A percentile compares a stretch with the other conserved stretches of the same genome.
Evolutionary conservation across 2,888 invertebrate species (phyloP).

Genomic region (Caenorhabditis auriculariae): DNA sequence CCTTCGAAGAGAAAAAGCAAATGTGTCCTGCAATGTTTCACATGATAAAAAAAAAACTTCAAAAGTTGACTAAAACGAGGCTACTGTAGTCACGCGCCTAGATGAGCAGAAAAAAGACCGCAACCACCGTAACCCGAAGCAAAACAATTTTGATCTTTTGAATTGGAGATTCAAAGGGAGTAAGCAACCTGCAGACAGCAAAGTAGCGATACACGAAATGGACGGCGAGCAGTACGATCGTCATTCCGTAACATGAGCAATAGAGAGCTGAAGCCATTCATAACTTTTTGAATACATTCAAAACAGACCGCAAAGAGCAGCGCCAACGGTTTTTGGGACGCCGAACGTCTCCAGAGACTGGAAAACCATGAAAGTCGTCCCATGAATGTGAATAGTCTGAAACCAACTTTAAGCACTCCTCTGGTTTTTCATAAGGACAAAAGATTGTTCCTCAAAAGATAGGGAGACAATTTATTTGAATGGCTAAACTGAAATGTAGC

Average conservation of each 20-base stretch:
- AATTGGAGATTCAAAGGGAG: too few species aligned
- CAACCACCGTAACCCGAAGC: too few species aligned
- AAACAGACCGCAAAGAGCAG: background rate
- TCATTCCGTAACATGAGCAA: slow-evolving; percentile 20
- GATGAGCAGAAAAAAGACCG: too few species aligned
- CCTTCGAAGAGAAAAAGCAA: background rate
- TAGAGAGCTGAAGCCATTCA: slow-evolving; percentile 10
- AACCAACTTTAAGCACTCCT: too few species aligned
- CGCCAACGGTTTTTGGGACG: background rate
- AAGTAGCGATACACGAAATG: slow-evolving; percentile 22
- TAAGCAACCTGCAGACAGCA: slow-evolving; percentile 7
- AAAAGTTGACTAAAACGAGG: too few species aligned
- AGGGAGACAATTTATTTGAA: too few species aligned
- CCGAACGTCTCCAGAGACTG: background rate
- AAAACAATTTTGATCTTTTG: too few species aligned
- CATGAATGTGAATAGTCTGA: background rate
- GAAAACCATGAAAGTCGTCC: background rate
- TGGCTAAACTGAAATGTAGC: too few species aligned
- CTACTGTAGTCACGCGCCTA: too few species aligned
- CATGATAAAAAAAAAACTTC: background rate
- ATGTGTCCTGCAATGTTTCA: background rate
- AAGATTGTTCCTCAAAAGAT: too few species aligned
- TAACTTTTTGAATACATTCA: background rate
- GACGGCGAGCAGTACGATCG: slow-evolving; percentile 5
- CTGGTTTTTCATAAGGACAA: too few species aligned